phyloP scores from a whole-genome alignment of 2,113 vertebrate genomes.

The Xenotilapia flavipinnis region DNA sequence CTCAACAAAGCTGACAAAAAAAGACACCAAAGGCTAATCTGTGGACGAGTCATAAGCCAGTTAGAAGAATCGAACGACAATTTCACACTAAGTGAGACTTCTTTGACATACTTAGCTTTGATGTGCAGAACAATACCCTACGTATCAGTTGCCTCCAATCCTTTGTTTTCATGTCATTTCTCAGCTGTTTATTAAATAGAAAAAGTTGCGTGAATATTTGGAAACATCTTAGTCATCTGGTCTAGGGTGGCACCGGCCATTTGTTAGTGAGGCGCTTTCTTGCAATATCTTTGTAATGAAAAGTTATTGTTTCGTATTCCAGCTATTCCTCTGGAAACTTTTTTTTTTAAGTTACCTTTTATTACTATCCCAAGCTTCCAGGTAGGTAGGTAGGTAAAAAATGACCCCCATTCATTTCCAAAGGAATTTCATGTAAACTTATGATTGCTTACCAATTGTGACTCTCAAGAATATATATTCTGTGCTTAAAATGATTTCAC shows the following conservation, averaged over 20 bases:
- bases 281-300: not conserved
- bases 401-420: not conserved
- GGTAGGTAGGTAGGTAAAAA: not conserved
- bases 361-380: not conserved
- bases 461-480: not conserved
- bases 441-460: not conserved
- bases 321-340: fast-evolving
- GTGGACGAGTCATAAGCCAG: slow-evolving; percentile 12
- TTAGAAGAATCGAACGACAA: slow-evolving; percentile 21
- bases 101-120: not conserved
- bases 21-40: slow-evolving; percentile 13
- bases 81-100: slow-evolving; percentile 27
- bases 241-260: not conserved
- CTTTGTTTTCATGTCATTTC: not conserved
- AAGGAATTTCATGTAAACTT: not conserved
- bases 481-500: not conserved
- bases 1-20: not conserved
- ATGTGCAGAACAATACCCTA: not conserved
- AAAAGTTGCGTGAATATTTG: not conserved
- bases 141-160: not conserved
- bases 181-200: not conserved
- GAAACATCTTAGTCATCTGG: not conserved
- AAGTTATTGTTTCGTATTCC: not conserved
- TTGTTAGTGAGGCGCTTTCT: not conserved
- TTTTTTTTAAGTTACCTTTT: not conserved